These are phyloP conservation scores for Aeoliscus strigatus DNA, from an alignment of 2,797 vertebrate genomes.

Conservation along the genomic window DNA sequence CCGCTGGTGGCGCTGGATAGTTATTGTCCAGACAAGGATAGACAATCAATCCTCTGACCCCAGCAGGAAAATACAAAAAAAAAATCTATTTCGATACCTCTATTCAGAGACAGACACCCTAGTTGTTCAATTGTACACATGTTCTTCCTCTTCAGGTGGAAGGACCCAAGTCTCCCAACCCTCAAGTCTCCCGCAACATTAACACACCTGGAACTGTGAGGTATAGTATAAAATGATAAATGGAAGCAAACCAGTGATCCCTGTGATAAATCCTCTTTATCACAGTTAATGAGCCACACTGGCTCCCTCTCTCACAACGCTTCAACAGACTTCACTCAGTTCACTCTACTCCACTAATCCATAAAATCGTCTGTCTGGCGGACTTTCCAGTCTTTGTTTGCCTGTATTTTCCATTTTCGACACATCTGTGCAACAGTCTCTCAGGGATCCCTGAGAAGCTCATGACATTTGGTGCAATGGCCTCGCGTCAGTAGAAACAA, in stretches of 20 bases:
- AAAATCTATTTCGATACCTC: no score
- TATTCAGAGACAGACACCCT: no score
- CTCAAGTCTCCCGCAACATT: constrained; percentile 5
- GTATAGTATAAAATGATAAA: constrained; percentile 28
- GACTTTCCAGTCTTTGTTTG: constrained; percentile 29
- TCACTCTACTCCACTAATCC: constrained; percentile 52
- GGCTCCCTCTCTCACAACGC: constrained; percentile 34
- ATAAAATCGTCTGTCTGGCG: constrained; percentile 44
- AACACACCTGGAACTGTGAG: constrained; percentile 7
- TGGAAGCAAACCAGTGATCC: constrained; percentile 25
- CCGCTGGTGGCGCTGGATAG: no score
- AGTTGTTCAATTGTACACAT: no score
- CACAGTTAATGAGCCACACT: constrained; percentile 47
- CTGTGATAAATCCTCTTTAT: constrained; percentile 28
- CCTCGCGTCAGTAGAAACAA: constrained; percentile 15
- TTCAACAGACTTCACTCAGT: constrained; percentile 34
- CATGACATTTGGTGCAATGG: constrained; percentile 20
- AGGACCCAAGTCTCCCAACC: no score
- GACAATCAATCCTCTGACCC: no score
- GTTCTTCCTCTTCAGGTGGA: not conserved
- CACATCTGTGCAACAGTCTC: constrained; percentile 52
- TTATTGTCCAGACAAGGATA: no score
- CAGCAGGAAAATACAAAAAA: no score
- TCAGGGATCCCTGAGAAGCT: constrained; percentile 21
- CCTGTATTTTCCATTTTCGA: constrained; percentile 49